Base-by-base conservation (phyloP, 2,888 invertebrate species). In the Stenchaetothrips biformis region DNA sequence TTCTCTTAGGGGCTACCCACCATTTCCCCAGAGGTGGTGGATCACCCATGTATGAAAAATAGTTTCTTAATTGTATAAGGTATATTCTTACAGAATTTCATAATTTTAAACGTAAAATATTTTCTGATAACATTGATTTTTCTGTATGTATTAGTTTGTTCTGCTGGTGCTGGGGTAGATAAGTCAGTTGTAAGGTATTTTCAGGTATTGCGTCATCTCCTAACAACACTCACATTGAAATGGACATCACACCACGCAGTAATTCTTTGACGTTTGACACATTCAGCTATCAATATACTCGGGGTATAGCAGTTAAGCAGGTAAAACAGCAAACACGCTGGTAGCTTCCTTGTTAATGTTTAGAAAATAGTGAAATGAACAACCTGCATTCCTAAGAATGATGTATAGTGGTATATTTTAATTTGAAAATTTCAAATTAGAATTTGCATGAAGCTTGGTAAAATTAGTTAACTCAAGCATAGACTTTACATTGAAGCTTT, bases 271-370 rank as follows among this genome's bases (percentile, higher is more conserved):
- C 89, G 83, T 91, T 91, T 84, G 90, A 91, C 83, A 87, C 87
- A 6, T 87, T 87, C 81, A 89, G 90, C 83, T 88, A 88, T 82
- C 88, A 88, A 82, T 91, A 91, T 83, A 92, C 92, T 0, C 89
- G 89, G 83, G 92, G 92, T 80, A 89, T 92, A 81, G 90, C 90
- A 83, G 89, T 92, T 79, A 91, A 91, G 85, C 90, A 90, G 84
- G 88, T 90, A 84, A 87, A 59, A 13, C 37, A 47, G 9, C 78
- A 49, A 21, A 11, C 49, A 21, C 49, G 37, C 49, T 21, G 9
- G 13, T 78, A 48, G 47, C 48, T 80, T 18, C 13, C 6, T 80
- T 74, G n/a, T 37, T 37, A 37, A 37, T 37, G 37, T 37, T 37
- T 37, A 4, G 37, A 37, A 37, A 37, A 37, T 37, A 37, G 37